Conservation (phyloP, 2,888 invertebrate genomes). For the Coleophora flavipennella region DNA sequence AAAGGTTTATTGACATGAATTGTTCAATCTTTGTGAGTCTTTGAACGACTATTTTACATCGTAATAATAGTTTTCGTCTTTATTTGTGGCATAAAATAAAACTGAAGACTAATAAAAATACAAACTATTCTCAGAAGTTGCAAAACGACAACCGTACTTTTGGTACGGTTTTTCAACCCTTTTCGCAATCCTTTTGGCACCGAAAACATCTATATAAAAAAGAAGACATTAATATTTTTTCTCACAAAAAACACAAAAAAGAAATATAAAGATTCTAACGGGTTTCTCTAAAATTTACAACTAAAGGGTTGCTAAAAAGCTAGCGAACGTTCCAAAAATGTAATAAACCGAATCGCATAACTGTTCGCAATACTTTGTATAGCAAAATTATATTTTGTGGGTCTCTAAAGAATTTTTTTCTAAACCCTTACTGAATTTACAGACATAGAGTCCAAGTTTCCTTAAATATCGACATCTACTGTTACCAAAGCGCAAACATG, state of each 20-base stretch:
- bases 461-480: conserved; percentile 7
- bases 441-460: conserved; percentile 13
- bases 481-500: conserved; percentile 22
- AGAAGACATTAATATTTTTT: conserved; percentile 26
- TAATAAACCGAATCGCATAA: conserved; percentile 47
- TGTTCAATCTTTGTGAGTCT: no score
- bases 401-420: no score
- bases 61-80: no score
- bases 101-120: neutral
- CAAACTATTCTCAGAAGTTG: conserved; percentile 4
- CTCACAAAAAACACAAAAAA: conserved; percentile 16
- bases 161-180: conserved; percentile 37
- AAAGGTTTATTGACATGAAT: no score
- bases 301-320: conserved; percentile 45
- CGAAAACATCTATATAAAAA: conserved; percentile 17
- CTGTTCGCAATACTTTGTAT: conserved; percentile 32
- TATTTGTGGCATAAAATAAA: no score
- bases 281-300: conserved; percentile 25
- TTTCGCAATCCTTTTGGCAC: conserved; percentile 47
- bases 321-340: conserved; percentile 27
- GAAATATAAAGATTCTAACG: conserved; percentile 23
- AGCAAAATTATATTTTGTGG: no score
- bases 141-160: conserved; percentile 11
- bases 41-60: no score
- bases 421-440: neutral